Conservation (phyloP, 2,888 invertebrate species). For the Drosophila formosana region DNA sequence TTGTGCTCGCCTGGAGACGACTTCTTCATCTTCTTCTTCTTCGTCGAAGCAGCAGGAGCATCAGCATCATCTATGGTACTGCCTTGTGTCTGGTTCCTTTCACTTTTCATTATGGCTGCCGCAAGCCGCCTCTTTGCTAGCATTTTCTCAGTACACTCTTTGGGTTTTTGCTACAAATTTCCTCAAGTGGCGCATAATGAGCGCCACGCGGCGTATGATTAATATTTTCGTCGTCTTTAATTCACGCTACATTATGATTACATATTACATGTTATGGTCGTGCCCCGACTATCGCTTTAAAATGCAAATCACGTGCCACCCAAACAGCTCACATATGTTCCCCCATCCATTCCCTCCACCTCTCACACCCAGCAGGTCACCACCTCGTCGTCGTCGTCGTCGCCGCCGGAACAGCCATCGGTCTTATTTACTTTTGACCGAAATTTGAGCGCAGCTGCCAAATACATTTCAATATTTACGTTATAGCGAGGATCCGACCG, state of each 20-base stretch:
- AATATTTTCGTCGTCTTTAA: constrained; percentile 74
- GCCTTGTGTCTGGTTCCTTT: constrained; percentile 50
- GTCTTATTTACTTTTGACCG: constrained; percentile 74
- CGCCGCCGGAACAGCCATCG: constrained; percentile 56
- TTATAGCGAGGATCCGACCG: constrained; percentile 50
- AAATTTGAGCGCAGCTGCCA: constrained; percentile 78
- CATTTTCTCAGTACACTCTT: constrained; percentile 26
- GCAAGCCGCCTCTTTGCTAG: constrained; percentile 12
- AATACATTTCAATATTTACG: constrained; percentile 81
- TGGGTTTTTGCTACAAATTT: constrained; percentile 45
- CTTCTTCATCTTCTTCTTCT: not conserved
- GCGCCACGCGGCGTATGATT: constrained; percentile 80
- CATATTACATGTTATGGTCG: constrained; percentile 67
- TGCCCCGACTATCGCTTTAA: constrained; percentile 54
- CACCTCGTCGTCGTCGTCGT: constrained; percentile 40
- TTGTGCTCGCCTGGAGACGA: constrained; percentile 33
- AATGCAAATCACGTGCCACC: constrained; percentile 74
- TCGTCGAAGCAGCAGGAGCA: not conserved
- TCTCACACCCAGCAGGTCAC: not conserved
- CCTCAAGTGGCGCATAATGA: constrained; percentile 78
- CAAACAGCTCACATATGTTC: constrained; percentile 55
- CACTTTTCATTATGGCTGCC: constrained; percentile 66
- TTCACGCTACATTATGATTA: constrained; percentile 77
- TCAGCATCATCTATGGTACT: constrained; percentile 1
- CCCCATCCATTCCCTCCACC: not conserved